Evolutionary conservation across 2,888 invertebrate genomes (phyloP), one percentile per base, ranked within the genome.

Genomic region (Macrosoma leucophasiata): DNA sequence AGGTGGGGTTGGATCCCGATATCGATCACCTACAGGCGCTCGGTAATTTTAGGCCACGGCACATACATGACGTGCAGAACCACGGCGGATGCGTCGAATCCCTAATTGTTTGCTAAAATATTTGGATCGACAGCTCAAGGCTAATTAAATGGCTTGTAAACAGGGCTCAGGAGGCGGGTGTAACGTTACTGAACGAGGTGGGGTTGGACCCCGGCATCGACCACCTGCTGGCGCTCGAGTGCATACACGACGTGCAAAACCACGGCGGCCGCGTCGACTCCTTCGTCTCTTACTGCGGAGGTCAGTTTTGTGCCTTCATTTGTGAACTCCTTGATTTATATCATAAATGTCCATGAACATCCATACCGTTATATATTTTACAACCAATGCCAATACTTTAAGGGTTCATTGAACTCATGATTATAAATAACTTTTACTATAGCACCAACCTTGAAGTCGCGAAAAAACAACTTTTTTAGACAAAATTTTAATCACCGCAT

Each of bases 121-220:
- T n/a, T n/a, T n/a, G n/a, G n/a, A n/a, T n/a, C n/a, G n/a, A n/a
- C n/a, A n/a, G n/a, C n/a, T n/a, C n/a, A n/a, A n/a, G n/a, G n/a
- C n/a, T n/a, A n/a, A n/a, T 7, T 7, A 4, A 15, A 1, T 18
- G 10, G n/a, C 9, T 20, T 21, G 15, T 10, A 6, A 6, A 9
- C 48, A 94, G 94, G 33, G 98, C 98, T 0, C 87, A 89, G 28
- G 90, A 92, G 17, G 95, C 96, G 1, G 97, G 95, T 1, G 87
- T 99, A 0, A 98, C 98, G 0, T 88, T 99, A 22, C 84, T 99
- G 44, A 99, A 98, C 63, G 99, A 99, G 81, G 92, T 97, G 0
- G 99, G 99, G 0, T 85, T 99, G 15, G 99, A 99, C 67, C 99
- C 99, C 0, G 99, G 98, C n/a, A 97, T 97, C 49, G 97, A 98